These are phyloP conservation scores for Saccopteryx leptura DNA, from an alignment of 2,113 vertebrate genomes.

Conservation along the genomic window DNA sequence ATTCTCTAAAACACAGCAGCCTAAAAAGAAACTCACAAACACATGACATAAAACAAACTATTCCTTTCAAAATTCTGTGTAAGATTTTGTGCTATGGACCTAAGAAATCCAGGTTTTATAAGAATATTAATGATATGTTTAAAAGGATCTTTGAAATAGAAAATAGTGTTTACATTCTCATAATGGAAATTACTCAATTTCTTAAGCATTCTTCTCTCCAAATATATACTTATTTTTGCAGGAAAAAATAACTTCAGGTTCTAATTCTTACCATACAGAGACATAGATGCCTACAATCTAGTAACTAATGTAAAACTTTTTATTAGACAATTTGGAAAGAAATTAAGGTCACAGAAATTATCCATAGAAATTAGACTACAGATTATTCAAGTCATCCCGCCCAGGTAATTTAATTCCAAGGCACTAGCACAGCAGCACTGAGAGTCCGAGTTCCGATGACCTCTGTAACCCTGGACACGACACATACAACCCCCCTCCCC, in stretches of 20 bases:
- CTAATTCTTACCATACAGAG: neutral
- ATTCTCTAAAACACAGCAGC: neutral
- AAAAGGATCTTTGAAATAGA: neutral
- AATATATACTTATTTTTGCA: neutral
- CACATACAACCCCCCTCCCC: too few species aligned
- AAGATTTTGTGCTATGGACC: neutral
- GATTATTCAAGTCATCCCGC: neutral
- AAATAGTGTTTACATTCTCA: neutral
- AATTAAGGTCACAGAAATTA: neutral
- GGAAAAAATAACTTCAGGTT: neutral
- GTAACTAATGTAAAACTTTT: neutral
- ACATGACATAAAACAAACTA: neutral
- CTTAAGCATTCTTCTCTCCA: neutral
- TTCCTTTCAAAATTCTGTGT: neutral
- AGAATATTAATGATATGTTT: neutral
- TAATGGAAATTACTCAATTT: neutral
- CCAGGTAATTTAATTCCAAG: neutral
- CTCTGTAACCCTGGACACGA: neutral
- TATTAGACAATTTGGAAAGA: constrained; percentile 3
- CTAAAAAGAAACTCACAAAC: neutral
- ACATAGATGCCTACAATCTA: neutral
- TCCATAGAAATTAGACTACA: neutral
- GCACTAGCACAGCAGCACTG: neutral
- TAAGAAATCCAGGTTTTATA: neutral
- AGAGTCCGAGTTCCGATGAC: rapidly evolving